A percentile compares a stretch with the other conserved stretches of the same genome.
phyloP scores from a whole-genome alignment of 2,797 vertebrate genomes.

The Crax fasciolata region DNA sequence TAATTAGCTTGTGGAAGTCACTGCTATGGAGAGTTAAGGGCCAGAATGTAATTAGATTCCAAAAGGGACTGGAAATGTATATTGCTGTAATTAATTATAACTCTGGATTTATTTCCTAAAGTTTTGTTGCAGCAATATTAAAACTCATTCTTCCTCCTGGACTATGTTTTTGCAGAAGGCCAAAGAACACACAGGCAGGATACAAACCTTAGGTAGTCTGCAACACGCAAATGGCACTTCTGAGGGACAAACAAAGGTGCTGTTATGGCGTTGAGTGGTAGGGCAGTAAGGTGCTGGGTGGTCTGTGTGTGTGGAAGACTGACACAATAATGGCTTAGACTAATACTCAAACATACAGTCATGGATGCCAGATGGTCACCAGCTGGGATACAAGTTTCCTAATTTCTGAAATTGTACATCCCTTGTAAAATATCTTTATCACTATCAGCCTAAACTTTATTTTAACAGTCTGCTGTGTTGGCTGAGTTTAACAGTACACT shows the following conservation, averaged over 20 bases:
- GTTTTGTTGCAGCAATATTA: conserved; percentile 23
- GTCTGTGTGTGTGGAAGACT: conserved; percentile 76
- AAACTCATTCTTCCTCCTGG: background rate
- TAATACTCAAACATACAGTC: conserved; percentile 74
- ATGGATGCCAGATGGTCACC: conserved; percentile 80
- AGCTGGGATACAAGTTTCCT: conserved; percentile 80
- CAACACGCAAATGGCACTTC: conserved; percentile 56
- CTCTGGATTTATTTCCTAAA: conserved; percentile 36
- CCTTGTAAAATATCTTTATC: conserved; percentile 63
- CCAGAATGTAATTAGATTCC: conserved; percentile 55
- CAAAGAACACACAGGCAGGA: conserved; percentile 35
- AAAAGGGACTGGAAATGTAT: conserved; percentile 49
- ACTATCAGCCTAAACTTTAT: conserved; percentile 44
- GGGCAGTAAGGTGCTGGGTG: conserved; percentile 78
- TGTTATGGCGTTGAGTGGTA: conserved; percentile 65
- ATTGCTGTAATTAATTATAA: conserved; percentile 63
- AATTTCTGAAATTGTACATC: conserved; percentile 64
- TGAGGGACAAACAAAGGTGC: conserved; percentile 78
- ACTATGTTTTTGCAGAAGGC: conserved; percentile 38
- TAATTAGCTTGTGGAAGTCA: conserved; percentile 55
- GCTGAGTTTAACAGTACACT: conserved; percentile 14
- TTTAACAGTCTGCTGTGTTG: conserved; percentile 42
- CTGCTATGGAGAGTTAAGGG: conserved; percentile 34
- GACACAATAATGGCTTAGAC: conserved; percentile 79
- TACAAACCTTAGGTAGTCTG: conserved; percentile 56